phyloP scores from a whole-genome alignment of 2,888 invertebrate genomes.

The Acleris holmiana region DNA sequence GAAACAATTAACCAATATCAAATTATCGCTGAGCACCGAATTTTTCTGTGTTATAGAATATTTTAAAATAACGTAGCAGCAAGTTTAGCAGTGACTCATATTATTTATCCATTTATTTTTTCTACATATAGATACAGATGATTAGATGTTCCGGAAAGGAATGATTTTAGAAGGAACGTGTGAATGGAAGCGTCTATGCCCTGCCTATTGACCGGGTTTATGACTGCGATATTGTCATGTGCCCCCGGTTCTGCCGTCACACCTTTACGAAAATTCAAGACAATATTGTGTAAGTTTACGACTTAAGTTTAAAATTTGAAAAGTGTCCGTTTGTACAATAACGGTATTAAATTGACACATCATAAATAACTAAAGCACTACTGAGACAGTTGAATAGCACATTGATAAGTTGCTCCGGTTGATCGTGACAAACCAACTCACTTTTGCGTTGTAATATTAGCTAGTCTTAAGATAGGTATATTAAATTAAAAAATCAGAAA shows the following conservation, averaged over 20 bases:
- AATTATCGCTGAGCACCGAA: too few relatives aligned
- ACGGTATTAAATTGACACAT: neutral
- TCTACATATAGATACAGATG: constrained; percentile 19
- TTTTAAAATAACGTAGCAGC: too few relatives aligned
- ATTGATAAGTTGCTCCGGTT: too few relatives aligned
- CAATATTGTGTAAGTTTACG: neutral
- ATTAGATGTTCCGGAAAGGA: constrained; percentile 19
- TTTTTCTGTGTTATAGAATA: too few relatives aligned
- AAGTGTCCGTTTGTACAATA: neutral
- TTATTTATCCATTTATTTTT: too few relatives aligned
- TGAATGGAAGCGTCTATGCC: constrained; percentile 20
- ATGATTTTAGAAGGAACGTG: constrained; percentile 30
- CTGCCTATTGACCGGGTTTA: constrained; percentile 27
- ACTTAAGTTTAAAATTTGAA: neutral
- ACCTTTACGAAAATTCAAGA: constrained; percentile 11
- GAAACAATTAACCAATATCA: too few relatives aligned
- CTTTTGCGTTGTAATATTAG: too few relatives aligned
- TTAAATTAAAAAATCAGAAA: neutral
- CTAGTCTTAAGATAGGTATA: neutral
- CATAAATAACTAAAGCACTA: too few relatives aligned
- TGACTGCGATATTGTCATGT: constrained; percentile 25
- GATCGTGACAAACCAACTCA: too few relatives aligned
- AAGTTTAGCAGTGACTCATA: too few relatives aligned
- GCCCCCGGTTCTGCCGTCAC: constrained; percentile 25
- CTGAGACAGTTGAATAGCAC: too few relatives aligned